These are phyloP conservation scores for Halichoerus grypus DNA, from an alignment of 2,113 vertebrate genomes.

Conservation along the genomic window DNA sequence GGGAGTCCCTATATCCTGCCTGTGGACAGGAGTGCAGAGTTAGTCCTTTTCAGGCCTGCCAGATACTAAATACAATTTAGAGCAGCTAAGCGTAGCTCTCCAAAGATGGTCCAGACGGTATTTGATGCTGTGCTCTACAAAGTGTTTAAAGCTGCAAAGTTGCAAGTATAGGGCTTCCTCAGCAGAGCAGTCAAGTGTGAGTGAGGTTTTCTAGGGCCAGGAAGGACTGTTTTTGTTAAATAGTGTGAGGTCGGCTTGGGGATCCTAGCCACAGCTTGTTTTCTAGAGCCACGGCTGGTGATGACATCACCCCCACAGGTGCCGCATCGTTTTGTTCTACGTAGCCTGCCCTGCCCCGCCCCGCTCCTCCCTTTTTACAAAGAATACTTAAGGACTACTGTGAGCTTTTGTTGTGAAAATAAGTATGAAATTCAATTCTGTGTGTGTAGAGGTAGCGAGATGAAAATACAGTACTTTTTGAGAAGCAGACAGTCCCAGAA, in stretches of 20 bases:
- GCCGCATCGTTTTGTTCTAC: not conserved
- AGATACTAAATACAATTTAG: not conserved
- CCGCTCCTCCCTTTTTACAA: not conserved
- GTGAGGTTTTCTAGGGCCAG: not conserved
- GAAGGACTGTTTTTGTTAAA: slow-evolving; percentile 35
- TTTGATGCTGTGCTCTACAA: not conserved
- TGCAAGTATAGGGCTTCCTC: not conserved
- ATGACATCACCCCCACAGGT: slow-evolving; percentile 67
- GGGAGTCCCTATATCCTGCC: not conserved
- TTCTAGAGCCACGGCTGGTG: slow-evolving; percentile 38
- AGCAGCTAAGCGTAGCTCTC: not conserved
- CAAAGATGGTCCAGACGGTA: not conserved
- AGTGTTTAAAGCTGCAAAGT: slow-evolving; percentile 14
- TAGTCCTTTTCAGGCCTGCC: not conserved
- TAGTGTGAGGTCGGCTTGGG: slow-evolving; percentile 41
- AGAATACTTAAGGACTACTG: not conserved
- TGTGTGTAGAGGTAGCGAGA: not conserved
- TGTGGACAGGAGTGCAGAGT: not conserved
- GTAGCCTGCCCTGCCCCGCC: not conserved
- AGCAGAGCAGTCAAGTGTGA: not conserved
- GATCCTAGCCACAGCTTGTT: slow-evolving; percentile 40
- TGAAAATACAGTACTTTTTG: slow-evolving; percentile 8
- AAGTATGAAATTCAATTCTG: slow-evolving; percentile 61
- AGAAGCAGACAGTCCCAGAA: slow-evolving; percentile 39
- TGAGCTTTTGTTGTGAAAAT: slow-evolving; percentile 53